Base-by-base conservation (phyloP, 1,140 invertebrate genomes). In the Mercenaria mercenaria region DNA sequence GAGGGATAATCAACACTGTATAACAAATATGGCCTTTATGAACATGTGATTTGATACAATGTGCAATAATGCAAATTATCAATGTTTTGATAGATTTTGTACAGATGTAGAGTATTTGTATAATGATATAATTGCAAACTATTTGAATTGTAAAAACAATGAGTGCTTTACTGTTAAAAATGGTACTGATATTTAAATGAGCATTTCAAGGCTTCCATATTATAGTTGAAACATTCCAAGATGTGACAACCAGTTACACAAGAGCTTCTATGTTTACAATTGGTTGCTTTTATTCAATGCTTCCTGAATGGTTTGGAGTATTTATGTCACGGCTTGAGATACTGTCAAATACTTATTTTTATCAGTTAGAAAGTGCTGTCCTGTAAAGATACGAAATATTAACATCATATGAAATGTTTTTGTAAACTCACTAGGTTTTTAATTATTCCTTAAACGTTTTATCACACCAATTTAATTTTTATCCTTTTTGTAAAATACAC, bases 21-120 rank as follows among this genome's bases (percentile, higher is more conserved):
- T 64, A 67, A 64, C 29, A 64, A 67, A 67, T 59, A 82, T 82
- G 80, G 61, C 52, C 80, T 64, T 67, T 82, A n/a, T 85, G 64
- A 72, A 74, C 69, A 83, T 72, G 83, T 85, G 83, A 85, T 85
- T 74, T 56, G 37, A 52, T 59, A 85, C 83, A 74, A 85, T 85
- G 83, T 85, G 83, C 83, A 85, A 85, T 85, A 85, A 85, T 67
- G 81, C 47, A 79, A 79, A 79, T 32, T 79, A 79, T 79, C 76
- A 52, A 79, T 79, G 76, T 79, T 79, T 79, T 79, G 76, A 79
- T 79, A 79, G 47, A 79, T 37, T 79, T 79, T 79, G 76, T 79
- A 79, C 50, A 79, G 76, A 79, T 56, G 47, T 56, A 34, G 47
- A 52, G 26, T 59, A 79, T 52, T 52, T 79, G 47, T 79, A 39